phyloP scores from a whole-genome alignment of 2,797 vertebrate genomes.

The Meda fulgida region DNA sequence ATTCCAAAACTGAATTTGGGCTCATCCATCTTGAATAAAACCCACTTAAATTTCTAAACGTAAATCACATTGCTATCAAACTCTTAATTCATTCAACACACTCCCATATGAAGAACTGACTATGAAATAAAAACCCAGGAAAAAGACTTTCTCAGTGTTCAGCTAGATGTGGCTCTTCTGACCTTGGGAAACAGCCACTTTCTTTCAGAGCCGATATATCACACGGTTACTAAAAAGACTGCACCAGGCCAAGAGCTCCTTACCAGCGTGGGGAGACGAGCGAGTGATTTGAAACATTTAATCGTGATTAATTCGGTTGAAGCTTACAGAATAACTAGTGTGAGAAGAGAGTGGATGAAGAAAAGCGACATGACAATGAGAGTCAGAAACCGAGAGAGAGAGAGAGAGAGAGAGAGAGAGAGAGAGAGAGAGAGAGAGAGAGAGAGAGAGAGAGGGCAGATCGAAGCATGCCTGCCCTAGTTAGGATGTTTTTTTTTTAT shows the following conservation, averaged over 20 bases:
- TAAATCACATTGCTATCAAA: background rate
- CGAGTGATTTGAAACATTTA: constrained; percentile 34
- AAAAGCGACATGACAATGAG: constrained; percentile 25
- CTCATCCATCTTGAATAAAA: background rate
- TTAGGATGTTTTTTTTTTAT: constrained; percentile 54
- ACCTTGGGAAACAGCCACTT: constrained; percentile 17
- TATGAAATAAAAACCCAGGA: background rate
- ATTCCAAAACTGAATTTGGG: constrained; percentile 6
- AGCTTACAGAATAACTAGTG: constrained; percentile 24
- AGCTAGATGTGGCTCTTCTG: constrained; percentile 17
- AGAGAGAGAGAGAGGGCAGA: constrained; percentile 1
- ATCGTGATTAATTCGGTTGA: constrained; percentile 23
- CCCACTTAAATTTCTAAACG: background rate
- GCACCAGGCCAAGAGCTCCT: constrained; percentile 14
- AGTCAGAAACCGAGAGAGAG: background rate
- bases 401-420: background rate
- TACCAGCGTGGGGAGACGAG: background rate
- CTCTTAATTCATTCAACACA: background rate
- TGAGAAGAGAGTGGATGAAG: background rate
- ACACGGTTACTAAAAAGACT: constrained; percentile 28
- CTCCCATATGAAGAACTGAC: background rate
- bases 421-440: background rate
- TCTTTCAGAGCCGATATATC: constrained; percentile 14
- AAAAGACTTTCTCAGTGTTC: constrained; percentile 8
- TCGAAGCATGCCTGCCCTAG: constrained; percentile 54